These are phyloP conservation scores for Dusona sp. DNA, from an alignment of 2,888 invertebrate genomes.

Conservation along the genomic window DNA sequence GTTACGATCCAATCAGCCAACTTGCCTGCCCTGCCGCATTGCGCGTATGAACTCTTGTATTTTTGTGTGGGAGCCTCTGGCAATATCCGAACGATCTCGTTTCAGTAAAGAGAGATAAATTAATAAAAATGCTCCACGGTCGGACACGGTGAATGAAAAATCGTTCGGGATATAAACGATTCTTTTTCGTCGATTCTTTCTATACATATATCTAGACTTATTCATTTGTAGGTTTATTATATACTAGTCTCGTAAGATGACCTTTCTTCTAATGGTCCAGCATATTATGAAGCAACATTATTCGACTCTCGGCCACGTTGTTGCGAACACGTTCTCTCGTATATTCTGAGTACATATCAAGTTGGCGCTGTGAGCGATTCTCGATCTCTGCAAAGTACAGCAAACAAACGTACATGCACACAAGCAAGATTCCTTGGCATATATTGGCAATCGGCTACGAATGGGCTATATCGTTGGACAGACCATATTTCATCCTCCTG, in stretches of 20 bases:
- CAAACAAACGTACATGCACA: constrained; percentile 25
- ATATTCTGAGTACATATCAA: constrained; percentile 41
- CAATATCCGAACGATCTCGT: constrained; percentile 59
- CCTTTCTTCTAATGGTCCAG: constrained; percentile 68
- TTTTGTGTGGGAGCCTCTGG: constrained; percentile 56
- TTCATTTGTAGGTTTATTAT: constrained; percentile 14
- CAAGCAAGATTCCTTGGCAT: constrained; percentile 12
- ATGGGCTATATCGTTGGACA: constrained; percentile 64
- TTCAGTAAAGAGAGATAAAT: constrained; percentile 38
- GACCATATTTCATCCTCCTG: constrained; percentile 65
- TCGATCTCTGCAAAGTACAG: constrained; percentile 52
- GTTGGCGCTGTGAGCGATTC: constrained; percentile 60
- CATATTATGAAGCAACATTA: constrained; percentile 64
- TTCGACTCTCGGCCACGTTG: constrained; percentile 39
- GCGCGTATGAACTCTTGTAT: constrained; percentile 22
- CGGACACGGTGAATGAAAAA: constrained; percentile 64
- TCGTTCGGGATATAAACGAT: constrained; percentile 61
- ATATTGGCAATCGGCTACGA: constrained; percentile 62
- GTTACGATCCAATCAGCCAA: constrained; percentile 58
- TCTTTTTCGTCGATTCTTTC: constrained; percentile 53
- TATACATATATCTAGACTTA: constrained; percentile 22
- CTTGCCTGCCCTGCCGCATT: constrained; percentile 26
- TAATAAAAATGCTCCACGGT: constrained; percentile 40
- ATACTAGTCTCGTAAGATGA: constrained; percentile 53
- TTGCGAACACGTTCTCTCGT: constrained; percentile 30